Percentiles rank a stretch among this genome's conserved stretches.
Conservation (phyloP, 2,888 invertebrate species). For the Agrochola lychnidis region DNA sequence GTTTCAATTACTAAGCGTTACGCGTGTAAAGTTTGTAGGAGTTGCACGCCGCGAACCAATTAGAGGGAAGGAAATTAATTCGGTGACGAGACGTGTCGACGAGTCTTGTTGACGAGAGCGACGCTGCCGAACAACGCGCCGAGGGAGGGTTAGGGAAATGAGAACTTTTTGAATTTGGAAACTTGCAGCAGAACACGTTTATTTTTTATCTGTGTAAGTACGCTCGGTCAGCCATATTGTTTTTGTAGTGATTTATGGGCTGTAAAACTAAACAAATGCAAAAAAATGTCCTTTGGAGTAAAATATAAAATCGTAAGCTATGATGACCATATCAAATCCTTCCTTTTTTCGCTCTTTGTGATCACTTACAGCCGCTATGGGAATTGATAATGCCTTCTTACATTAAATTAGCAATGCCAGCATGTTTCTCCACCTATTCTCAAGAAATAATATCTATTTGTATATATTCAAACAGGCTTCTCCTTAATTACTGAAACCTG, state of each 20-base stretch:
- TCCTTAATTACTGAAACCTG: not conserved
- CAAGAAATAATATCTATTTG: not conserved
- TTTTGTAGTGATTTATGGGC: not conserved
- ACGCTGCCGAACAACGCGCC: constrained; percentile 3
- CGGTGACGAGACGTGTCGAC: constrained; percentile 67
- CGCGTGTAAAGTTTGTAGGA: constrained; percentile 68
- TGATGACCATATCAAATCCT: not conserved
- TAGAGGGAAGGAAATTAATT: constrained; percentile 74
- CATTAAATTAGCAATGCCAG: not conserved
- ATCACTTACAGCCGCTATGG: not conserved
- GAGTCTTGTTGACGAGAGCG: constrained; percentile 38
- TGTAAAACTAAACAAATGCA: not conserved
- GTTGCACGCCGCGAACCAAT: constrained; percentile 72
- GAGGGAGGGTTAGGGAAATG: constrained; percentile 16
- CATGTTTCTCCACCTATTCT: constrained; percentile 6
- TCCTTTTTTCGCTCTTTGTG: not conserved
- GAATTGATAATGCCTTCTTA: constrained; percentile 3
- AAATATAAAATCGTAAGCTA: not conserved
- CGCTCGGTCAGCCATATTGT: constrained; percentile 1
- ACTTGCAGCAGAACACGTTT: not conserved
- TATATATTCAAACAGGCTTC: not conserved
- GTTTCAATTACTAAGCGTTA: constrained; percentile 64
- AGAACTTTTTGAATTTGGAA: constrained; percentile 36
- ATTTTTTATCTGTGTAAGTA: constrained; percentile 5
- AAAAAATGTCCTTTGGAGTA: not conserved